Evolutionary conservation across 1,140 invertebrate species (phyloP).

Genomic region (Drosophila mayri): DNA sequence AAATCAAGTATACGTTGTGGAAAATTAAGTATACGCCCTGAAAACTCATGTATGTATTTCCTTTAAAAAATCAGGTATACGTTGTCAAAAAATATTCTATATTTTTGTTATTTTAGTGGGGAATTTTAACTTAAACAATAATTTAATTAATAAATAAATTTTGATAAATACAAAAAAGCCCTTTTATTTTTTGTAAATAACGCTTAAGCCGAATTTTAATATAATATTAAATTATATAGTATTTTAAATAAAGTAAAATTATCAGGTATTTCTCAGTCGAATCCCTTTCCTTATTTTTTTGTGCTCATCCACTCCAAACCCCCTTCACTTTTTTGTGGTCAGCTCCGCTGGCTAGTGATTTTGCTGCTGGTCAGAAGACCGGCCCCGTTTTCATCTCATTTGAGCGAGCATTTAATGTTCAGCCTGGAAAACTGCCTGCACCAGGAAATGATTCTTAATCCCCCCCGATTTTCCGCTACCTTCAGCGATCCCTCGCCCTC

Average conservation of each 20-base stretch:
- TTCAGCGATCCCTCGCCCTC: background rate
- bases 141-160: too few relatives aligned
- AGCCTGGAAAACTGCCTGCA: conserved; percentile 25
- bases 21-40: background rate
- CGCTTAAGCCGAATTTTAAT: too few relatives aligned
- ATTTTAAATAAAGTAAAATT: background rate
- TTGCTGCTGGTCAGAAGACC: conserved; percentile 19
- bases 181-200: too few relatives aligned
- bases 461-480: conserved; percentile 14
- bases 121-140: background rate
- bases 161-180: too few relatives aligned
- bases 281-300: background rate
- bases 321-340: conserved; percentile 22
- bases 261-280: background rate
- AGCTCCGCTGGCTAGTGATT: conserved; percentile 24
- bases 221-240: background rate
- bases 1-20: background rate
- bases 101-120: too few relatives aligned
- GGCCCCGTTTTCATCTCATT: conserved; percentile 46
- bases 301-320: conserved; percentile 2
- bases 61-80: background rate
- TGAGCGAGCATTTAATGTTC: conserved; percentile 53
- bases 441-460: conserved; percentile 52
- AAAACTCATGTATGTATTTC: background rate
- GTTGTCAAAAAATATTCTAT: background rate